phyloP scores from a whole-genome alignment of 2,797 vertebrate species.

The Leuciscus waleckii region DNA sequence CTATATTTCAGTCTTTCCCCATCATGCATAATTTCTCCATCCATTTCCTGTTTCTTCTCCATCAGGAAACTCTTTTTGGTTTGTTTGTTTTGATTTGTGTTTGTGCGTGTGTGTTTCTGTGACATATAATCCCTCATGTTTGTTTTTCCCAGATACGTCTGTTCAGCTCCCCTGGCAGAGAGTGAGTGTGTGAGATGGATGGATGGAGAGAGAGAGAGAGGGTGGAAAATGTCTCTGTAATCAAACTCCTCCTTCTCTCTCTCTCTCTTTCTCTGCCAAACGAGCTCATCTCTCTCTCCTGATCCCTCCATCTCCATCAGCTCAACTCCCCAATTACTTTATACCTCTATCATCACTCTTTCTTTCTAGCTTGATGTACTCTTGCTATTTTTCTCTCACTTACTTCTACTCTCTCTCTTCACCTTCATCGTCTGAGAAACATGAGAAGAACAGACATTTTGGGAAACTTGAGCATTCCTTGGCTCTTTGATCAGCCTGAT shows the following conservation, averaged over 20 bases:
- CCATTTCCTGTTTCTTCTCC: slow-evolving; percentile 9
- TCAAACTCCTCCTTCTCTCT: slow-evolving; percentile 31
- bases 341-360: slow-evolving; percentile 25
- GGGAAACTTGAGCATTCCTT: not conserved
- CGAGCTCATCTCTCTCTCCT: slow-evolving; percentile 29
- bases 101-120: slow-evolving; percentile 19
- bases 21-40: slow-evolving; percentile 28
- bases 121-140: slow-evolving; percentile 39
- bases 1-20: not conserved
- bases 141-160: slow-evolving; percentile 40
- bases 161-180: slow-evolving; percentile 55
- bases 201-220: not conserved
- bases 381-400: slow-evolving; percentile 12
- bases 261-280: not conserved
- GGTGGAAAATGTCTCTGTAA: slow-evolving; percentile 26
- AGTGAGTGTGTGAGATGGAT: slow-evolving; percentile 27
- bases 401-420: not conserved
- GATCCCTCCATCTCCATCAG: slow-evolving; percentile 30
- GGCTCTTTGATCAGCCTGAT: slow-evolving; percentile 15
- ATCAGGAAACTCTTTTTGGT: slow-evolving; percentile 10
- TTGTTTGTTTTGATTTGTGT: slow-evolving; percentile 34
- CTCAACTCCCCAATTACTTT: slow-evolving; percentile 45
- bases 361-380: slow-evolving; percentile 6
- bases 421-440: not conserved
- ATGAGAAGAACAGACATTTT: not conserved